Conservation (phyloP, 2,888 invertebrate species). For the Periphyllus acericola region DNA sequence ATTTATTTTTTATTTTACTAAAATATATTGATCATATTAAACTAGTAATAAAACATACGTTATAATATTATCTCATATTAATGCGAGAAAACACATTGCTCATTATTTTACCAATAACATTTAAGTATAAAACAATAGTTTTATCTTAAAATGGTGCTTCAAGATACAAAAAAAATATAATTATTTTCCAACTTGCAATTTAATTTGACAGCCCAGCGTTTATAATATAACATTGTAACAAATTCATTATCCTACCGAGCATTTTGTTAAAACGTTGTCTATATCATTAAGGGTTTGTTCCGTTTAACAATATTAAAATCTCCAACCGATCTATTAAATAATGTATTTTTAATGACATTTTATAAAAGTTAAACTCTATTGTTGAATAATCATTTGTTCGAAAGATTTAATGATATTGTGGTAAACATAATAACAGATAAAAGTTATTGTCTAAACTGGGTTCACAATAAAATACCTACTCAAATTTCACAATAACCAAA, state of each 20-base stretch:
- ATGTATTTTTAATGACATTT: neutral
- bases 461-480: too few species aligned
- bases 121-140: neutral
- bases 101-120: neutral
- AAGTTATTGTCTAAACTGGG: too few species aligned
- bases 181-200: neutral
- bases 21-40: too few species aligned
- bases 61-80: neutral
- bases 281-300: neutral
- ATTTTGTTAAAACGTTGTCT: slow-evolving; percentile 5
- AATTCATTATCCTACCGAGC: neutral
- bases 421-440: too few species aligned
- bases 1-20: too few species aligned
- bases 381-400: neutral
- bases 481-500: too few species aligned
- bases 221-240: neutral
- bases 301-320: neutral
- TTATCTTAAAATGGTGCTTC: neutral
- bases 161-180: neutral
- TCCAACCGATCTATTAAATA: neutral
- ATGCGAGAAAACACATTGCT: neutral
- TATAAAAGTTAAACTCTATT: neutral
- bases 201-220: neutral
- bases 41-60: too few species aligned
- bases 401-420: neutral